Conservation (phyloP, 2,113 vertebrate genomes). For the Nestor notabilis region DNA sequence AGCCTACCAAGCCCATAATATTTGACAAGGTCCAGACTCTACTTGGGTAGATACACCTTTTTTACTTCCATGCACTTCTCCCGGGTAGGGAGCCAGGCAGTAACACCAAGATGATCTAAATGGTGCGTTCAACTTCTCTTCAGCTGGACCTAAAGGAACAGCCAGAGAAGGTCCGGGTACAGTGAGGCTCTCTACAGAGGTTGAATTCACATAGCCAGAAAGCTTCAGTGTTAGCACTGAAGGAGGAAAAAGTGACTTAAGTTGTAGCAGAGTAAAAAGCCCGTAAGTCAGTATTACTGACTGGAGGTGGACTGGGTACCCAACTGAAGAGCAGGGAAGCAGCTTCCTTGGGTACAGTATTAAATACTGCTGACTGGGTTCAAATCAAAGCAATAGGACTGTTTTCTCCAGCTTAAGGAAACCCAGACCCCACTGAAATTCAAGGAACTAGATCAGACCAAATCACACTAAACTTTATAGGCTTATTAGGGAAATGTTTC, state of each 20-base stretch:
- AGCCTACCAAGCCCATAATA: neutral
- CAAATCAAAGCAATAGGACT: neutral
- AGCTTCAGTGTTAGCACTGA: neutral
- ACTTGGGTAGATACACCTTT: neutral
- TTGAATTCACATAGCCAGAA: neutral
- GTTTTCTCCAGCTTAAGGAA: neutral
- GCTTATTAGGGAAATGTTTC: neutral
- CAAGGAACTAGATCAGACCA: neutral
- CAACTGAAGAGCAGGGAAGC: neutral
- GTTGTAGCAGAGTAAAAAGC: neutral
- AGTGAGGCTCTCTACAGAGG: neutral
- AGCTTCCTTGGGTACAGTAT: neutral
- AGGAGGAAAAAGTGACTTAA: neutral
- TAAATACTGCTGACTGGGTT: neutral
- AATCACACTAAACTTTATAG: neutral
- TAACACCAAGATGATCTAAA: accelerated
- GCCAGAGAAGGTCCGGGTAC: neutral
- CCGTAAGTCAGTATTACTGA: neutral
- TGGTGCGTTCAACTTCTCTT: neutral
- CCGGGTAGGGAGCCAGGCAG: neutral
- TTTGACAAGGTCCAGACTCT: neutral
- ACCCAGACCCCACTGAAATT: neutral
- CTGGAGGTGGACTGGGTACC: neutral
- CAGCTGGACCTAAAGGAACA: neutral
- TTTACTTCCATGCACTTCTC: neutral